A percentile compares a stretch with the other conserved stretches of the same genome.
Conservation (phyloP, 1,140 invertebrate species). For the Babylonia areolata region DNA sequence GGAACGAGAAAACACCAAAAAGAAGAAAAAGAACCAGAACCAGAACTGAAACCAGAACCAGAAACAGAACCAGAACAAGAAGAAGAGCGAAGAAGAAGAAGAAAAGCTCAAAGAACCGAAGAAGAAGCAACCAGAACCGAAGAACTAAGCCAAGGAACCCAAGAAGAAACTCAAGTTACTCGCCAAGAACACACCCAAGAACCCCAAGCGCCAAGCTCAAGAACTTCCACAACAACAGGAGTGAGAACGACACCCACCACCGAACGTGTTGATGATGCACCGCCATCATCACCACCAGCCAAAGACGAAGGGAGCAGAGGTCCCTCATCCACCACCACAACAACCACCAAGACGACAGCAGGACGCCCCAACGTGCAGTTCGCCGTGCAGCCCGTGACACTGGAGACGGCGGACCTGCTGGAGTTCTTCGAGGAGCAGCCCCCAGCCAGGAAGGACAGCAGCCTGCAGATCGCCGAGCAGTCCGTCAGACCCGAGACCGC, state of each 20-base stretch:
- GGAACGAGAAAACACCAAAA: neutral
- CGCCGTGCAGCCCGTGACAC: constrained; percentile 41
- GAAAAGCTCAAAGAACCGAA: too few relatives aligned
- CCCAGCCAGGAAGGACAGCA: constrained; percentile 32
- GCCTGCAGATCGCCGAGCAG: constrained; percentile 48
- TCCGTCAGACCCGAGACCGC: constrained; percentile 49
- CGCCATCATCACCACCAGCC: constrained; percentile 12
- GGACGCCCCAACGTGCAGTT: constrained; percentile 48
- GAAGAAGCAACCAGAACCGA: constrained; percentile 30
- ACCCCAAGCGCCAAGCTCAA: constrained; percentile 6
- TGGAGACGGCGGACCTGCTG: constrained; percentile 60
- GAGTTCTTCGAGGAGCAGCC: constrained; percentile 69
- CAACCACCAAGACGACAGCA: constrained; percentile 42
- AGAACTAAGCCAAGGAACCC: constrained; percentile 13
- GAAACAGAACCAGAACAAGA: constrained; percentile 47
- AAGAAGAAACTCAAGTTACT: constrained; percentile 27
- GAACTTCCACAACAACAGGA: constrained; percentile 41
- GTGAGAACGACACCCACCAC: constrained; percentile 38
- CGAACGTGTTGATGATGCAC: constrained; percentile 35
- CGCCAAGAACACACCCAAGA: constrained; percentile 32
- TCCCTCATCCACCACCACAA: constrained; percentile 35
- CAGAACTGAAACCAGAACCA: neutral
- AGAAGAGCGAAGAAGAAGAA: too few relatives aligned
- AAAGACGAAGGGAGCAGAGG: constrained; percentile 29
- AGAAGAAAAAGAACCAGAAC: neutral